Conservation (phyloP, 2,797 vertebrate species). For the Phyllotis vaccarum region DNA sequence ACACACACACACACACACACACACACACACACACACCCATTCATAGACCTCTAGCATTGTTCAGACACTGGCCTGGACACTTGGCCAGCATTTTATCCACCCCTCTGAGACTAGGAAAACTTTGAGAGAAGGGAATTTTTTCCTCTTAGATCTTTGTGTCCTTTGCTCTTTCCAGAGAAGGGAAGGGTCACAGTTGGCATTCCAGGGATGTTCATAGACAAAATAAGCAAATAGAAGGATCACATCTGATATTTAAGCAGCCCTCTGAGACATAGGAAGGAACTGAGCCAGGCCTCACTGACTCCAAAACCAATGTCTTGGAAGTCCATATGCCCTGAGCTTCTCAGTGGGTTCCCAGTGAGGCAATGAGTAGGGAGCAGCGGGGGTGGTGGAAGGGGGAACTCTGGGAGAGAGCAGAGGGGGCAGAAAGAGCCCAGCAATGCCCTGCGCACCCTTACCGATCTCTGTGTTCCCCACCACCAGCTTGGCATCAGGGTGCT, state of each 20-base stretch:
- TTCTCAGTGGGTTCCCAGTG: background rate
- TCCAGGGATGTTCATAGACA: background rate
- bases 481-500: constrained; percentile 91
- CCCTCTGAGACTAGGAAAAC: background rate
- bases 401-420: background rate
- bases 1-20: background rate
- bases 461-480: constrained; percentile 99
- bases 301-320: background rate
- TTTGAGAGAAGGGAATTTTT: background rate
- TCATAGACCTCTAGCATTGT: background rate
- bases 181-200: too few relatives aligned
- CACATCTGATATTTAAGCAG: background rate
- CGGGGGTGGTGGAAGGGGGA: rapidly evolving
- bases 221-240: background rate
- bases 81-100: background rate
- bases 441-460: constrained; percentile 88
- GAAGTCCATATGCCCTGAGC: background rate
- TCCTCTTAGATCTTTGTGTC: background rate
- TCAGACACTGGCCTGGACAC: background rate
- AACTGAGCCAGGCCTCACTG: background rate
- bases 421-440: background rate
- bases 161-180: background rate
- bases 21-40: background rate
- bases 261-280: background rate
- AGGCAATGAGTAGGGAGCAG: background rate